These are phyloP conservation scores for Andrena hattorfiana DNA, from an alignment of 2,888 invertebrate species.

Conservation along the genomic window DNA sequence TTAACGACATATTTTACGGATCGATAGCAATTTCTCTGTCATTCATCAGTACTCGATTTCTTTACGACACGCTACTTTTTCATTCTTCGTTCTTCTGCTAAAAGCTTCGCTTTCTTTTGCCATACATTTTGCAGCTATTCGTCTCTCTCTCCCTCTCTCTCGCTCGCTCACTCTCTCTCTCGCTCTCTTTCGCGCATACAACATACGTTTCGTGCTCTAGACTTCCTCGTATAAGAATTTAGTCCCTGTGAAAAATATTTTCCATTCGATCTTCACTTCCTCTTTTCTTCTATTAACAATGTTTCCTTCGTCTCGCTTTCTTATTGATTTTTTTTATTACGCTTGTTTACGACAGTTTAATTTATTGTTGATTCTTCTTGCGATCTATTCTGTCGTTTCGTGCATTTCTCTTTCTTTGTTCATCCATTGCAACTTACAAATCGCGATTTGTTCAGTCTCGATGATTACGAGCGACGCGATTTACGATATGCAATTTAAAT, in stretches of 20 bases:
- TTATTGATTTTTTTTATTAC: neutral
- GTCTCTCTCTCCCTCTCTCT: neutral
- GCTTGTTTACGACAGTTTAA: neutral
- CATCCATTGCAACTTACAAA: slow-evolving; percentile 13
- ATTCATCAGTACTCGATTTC: neutral
- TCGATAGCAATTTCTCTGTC: neutral
- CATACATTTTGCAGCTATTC: neutral
- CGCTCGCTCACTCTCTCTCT: neutral
- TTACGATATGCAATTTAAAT: neutral
- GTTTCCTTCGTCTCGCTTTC: neutral
- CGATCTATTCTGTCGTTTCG: neutral
- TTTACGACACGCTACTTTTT: slow-evolving; percentile 16
- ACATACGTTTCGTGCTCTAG: slow-evolving; percentile 14
- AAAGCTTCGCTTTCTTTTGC: neutral
- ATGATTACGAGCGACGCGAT: neutral
- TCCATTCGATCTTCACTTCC: slow-evolving; percentile 11
- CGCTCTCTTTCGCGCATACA: neutral
- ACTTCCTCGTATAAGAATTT: slow-evolving; percentile 4
- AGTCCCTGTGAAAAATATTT: slow-evolving; percentile 40
- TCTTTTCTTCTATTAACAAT: slow-evolving; percentile 11
- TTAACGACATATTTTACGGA: neutral
- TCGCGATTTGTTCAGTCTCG: neutral
- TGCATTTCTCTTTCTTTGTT: neutral
- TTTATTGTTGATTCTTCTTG: neutral
- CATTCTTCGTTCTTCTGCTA: neutral